Base-by-base conservation (phyloP, 2,888 invertebrate genomes). In the Notodonta ziczac region DNA sequence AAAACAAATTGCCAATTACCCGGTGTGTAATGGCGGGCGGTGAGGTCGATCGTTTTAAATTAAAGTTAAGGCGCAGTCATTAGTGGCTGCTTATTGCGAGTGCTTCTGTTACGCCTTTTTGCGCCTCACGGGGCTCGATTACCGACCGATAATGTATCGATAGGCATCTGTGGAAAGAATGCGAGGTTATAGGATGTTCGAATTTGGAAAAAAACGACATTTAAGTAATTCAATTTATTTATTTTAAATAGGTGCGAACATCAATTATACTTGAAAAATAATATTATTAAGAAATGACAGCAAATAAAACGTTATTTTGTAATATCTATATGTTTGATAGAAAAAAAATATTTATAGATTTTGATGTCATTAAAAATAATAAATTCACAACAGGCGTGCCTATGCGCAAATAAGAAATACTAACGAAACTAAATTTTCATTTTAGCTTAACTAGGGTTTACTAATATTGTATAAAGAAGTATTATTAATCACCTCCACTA, bases 61-160 rank as follows among this genome's bases (percentile, higher is more conserved):
- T 87, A 78, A 84, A 82, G 82, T 82, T 83, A 90, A 89, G 87
- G 83, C 80, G 84, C 84, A 85, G 85, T 88, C 89, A 89, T 93
- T 91, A 92, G 79, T 78, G 73, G 59, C 75, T 72, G 79, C 78
- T 85, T 85, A 84, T 88, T 84, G 83, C 83, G 71, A 75, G 70
- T 74, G 90, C 93, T 93, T 89, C 93, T 91, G 93, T 93, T 90
- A 86, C 89, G 84, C 86, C 88, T 91, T 91, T 91, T 91, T 92
- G 90, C 84, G 86, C 84, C 50, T 14, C 16, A 14, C n/a, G 81
- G 78, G 79, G 80, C 84, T 85, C 86, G 87, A 87, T 90, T 88
- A 86, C 87, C 73, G 72, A 58, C 79, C 85, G 89, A 89, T 91
- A 89, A 90, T 89, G 82, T 82, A 85, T 81, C 81, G 85, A 85